Percentiles rank a stretch among this genome's conserved stretches.
These are phyloP conservation scores for Galaxias olidus DNA, from an alignment of 2,797 vertebrate genomes.

Conservation along the genomic window DNA sequence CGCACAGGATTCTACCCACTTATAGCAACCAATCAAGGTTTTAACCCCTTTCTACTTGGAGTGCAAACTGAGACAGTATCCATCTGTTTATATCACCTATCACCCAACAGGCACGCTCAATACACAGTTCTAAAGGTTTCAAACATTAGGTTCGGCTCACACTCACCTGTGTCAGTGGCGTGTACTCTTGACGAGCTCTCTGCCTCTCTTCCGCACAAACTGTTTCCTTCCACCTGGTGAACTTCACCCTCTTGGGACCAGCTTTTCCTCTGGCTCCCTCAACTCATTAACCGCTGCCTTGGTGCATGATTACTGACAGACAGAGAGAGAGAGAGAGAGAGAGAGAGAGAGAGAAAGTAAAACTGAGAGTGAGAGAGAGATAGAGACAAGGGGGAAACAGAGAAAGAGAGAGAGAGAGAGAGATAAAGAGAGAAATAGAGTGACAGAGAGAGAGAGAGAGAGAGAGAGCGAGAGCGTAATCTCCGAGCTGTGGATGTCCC, in stretches of 20 bases:
- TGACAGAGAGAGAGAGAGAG: no score
- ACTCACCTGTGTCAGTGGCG: conserved; percentile 39
- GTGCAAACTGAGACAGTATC: no score
- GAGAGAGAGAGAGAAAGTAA: conserved; percentile 1
- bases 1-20: no score
- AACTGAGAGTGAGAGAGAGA: background rate
- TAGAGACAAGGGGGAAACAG: no score
- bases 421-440: no score
- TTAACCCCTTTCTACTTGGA: no score
- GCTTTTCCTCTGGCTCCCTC: conserved; percentile 22
- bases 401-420: no score
- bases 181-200: conserved; percentile 23
- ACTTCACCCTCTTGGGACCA: conserved; percentile 43
- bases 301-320: background rate
- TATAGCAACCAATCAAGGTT: no score
- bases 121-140: background rate
- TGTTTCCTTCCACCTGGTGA: conserved; percentile 28
- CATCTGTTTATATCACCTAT: no score
- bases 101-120: background rate
- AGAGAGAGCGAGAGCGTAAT: no score
- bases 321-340: conserved; percentile 1
- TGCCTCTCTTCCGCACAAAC: conserved; percentile 2
- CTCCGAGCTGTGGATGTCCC: no score
- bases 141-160: conserved; percentile 45
- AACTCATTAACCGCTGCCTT: conserved; percentile 51